These are phyloP conservation scores for Tiliqua scincoides DNA, from an alignment of 2,113 vertebrate genomes.

Conservation along the genomic window DNA sequence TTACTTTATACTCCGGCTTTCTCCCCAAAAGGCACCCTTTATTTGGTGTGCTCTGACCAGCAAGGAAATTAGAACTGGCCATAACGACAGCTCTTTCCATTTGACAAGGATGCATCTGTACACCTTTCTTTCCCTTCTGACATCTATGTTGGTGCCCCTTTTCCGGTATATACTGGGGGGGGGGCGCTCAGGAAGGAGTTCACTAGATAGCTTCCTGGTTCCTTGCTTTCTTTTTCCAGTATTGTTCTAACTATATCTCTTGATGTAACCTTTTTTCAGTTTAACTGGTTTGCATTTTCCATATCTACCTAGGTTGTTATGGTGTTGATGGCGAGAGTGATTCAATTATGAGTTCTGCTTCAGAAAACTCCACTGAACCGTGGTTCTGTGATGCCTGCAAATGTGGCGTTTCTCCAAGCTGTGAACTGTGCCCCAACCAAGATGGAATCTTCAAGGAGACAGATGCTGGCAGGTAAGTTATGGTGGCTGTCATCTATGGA, in stretches of 20 bases:
- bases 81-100: neutral
- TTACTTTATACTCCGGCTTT: too few relatives aligned
- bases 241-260: too few relatives aligned
- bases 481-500: neutral
- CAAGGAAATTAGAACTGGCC: neutral
- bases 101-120: neutral
- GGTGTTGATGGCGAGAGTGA: conserved; percentile 99
- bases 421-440: conserved; percentile 96
- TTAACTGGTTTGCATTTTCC: neutral
- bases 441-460: conserved; percentile 99
- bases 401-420: conserved; percentile 94
- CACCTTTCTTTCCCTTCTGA: neutral
- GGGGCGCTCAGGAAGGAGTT: neutral
- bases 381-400: conserved; percentile 99
- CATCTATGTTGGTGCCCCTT: neutral
- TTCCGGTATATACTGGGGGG: neutral
- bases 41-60: neutral
- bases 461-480: conserved; percentile 92
- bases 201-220: too few relatives aligned
- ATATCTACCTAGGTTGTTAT: conserved; percentile 86
- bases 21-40: too few relatives aligned
- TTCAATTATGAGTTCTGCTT: conserved; percentile 98
- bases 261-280: neutral
- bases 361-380: conserved; percentile 97
- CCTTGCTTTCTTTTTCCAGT: neutral